A percentile compares a stretch with the other conserved stretches of the same genome.
phyloP scores from a whole-genome alignment of 2,113 vertebrate genomes.

The Osmerus mordax region DNA sequence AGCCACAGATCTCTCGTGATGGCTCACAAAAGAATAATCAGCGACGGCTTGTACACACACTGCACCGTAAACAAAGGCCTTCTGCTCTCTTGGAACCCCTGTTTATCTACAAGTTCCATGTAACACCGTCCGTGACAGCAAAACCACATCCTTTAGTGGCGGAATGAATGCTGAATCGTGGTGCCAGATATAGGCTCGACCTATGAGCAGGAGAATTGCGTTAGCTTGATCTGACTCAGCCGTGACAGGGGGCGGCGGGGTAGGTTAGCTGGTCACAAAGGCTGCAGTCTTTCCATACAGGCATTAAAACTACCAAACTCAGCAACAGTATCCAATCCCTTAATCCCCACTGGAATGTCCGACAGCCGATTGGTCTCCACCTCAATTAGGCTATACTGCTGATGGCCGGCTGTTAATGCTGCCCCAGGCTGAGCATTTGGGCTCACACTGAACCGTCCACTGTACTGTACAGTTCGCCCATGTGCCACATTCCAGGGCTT shows the following conservation, averaged over 20 bases:
- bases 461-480: conserved; percentile 15
- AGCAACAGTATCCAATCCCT: conserved; percentile 70
- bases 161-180: not conserved
- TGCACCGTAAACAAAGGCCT: no score
- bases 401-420: conserved; percentile 43
- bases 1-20: not conserved
- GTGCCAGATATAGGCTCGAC: conserved; percentile 13
- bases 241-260: conserved; percentile 51
- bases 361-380: conserved; percentile 47
- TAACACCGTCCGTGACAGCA: no score
- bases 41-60: no score
- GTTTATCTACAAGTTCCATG: no score
- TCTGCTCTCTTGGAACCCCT: no score
- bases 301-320: conserved; percentile 67
- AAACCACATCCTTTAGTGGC: no score
- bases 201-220: conserved; percentile 20
- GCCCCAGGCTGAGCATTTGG: conserved; percentile 33
- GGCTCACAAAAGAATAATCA: not conserved
- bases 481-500: conserved; percentile 11
- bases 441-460: conserved; percentile 8
- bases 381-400: conserved; percentile 48
- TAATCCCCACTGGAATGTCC: conserved; percentile 70
- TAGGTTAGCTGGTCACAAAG: conserved; percentile 56
- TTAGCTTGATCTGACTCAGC: conserved; percentile 48
- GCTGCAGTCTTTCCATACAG: conserved; percentile 55